Base-by-base conservation (phyloP, 92 coral and sea anemone genomes). In the Palythoa grandiflora region DNA sequence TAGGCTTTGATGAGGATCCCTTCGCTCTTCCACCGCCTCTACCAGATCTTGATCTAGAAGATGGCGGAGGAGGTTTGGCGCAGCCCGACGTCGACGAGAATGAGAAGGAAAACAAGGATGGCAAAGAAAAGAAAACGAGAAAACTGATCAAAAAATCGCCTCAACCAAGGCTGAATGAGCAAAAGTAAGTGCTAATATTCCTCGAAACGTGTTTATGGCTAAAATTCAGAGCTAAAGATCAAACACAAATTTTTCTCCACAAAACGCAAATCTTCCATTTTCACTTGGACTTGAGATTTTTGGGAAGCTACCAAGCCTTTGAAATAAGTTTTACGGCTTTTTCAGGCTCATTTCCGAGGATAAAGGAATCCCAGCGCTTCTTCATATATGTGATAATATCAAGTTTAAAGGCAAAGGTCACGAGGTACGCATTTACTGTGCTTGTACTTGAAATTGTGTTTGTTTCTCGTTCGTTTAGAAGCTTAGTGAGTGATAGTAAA, bases 331-430 rank as follows among this genome's bases (percentile, higher is more conserved):
- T 16, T 9, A 13, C 6, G 17, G 38, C 19, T n/a, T 57, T 86
- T 86, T 55, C 71, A 97, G 99, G 85, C 84, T 97, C 71, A 95
- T 98, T 88, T 78, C 94, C 40, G 71, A 85, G 35, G 96, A 95
- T 11, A 91, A 96, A 50, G 99, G 99, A 40, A 88, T 97, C 66
- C 93, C 98, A 59, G 99, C 99, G 13, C 83, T 97, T 17, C 88
- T 55, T 44, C 93, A 95, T 85, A 89, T 97, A 55, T 95, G 98
- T 94, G 95, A 93, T 80, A 93, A 86, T 15, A 81, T 93, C 51
- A 91, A 89, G 81, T 95, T 97, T 73, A 94, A 96, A 89, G 99
- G 99, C 15, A 97, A 95, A 86, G 99, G 99, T 10, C 99, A 97
- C 16, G 99, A 97, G 99, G 99, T 95, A 89, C 60, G 54, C 28